Percentiles rank a stretch among this genome's conserved stretches.
Conservation (phyloP, 2,888 invertebrate genomes). For the Morpho achilles region DNA sequence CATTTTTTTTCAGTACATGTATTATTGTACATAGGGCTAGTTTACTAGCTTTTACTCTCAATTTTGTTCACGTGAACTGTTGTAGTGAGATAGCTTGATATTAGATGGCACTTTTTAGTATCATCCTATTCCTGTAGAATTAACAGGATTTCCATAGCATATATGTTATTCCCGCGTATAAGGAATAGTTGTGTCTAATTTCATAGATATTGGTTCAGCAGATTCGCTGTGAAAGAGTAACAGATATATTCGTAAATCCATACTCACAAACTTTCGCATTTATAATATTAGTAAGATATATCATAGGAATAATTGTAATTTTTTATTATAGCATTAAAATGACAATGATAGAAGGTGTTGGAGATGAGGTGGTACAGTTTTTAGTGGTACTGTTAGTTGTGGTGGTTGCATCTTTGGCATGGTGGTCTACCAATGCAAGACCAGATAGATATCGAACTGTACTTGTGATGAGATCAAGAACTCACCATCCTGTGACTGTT, state of each 20-base stretch:
- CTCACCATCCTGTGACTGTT: constrained; percentile 58
- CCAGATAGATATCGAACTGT: constrained; percentile 84
- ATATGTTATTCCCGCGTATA: too few species aligned
- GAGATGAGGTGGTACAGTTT: constrained; percentile 90
- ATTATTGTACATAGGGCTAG: background rate
- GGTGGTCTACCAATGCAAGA: constrained; percentile 87
- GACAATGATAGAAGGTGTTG: constrained; percentile 89
- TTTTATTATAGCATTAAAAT: constrained; percentile 60
- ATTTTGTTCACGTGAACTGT: too few species aligned
- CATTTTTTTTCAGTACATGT: background rate
- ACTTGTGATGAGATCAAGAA: constrained; percentile 77
- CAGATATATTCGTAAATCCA: background rate
- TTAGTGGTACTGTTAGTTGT: constrained; percentile 76
- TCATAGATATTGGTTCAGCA: too few species aligned
- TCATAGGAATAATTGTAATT: background rate
- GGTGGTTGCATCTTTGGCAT: constrained; percentile 84
- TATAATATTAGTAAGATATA: background rate
- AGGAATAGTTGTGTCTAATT: too few species aligned
- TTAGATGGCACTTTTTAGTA: too few species aligned
- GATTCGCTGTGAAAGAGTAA: too few species aligned
- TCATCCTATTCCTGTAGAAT: too few species aligned
- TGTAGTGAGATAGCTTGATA: too few species aligned
- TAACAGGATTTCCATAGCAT: too few species aligned
- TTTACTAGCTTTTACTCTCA: background rate
- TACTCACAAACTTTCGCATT: too few species aligned